Evolutionary conservation across 1,140 invertebrate species (phyloP).

Genomic region (Penaeus vannamei): DNA sequence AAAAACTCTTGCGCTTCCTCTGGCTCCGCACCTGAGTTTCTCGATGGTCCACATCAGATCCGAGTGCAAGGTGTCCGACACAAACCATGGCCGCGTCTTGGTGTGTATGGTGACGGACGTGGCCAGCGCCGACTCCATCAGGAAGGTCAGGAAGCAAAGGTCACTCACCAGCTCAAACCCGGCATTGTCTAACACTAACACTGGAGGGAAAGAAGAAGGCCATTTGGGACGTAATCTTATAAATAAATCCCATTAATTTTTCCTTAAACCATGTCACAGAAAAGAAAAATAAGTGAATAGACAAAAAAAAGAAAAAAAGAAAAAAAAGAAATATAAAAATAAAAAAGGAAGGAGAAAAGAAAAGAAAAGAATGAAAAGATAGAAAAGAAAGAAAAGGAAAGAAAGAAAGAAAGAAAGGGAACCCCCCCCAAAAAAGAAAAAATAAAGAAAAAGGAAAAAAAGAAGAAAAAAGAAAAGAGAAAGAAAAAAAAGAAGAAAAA

Average conservation of each 20-base stretch:
- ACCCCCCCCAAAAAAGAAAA: too few species aligned
- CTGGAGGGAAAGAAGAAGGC: constrained; percentile 71
- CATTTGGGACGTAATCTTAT: not conserved
- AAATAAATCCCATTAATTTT: too few species aligned
- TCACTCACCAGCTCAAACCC: constrained; percentile 95
- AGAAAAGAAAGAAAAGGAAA: not conserved
- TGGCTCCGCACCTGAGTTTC: constrained; percentile 68
- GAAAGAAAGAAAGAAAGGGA: too few species aligned
- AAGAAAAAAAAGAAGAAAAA: too few species aligned
- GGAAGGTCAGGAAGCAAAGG: constrained; percentile 87
- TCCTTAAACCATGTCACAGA: too few species aligned
- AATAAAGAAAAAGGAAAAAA: too few species aligned
- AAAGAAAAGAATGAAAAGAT: not conserved
- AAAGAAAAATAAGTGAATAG: not conserved
- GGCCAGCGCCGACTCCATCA: constrained; percentile 80
- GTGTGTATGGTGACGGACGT: constrained; percentile 85
- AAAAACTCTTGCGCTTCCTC: not conserved
- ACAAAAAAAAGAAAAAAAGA: not conserved
- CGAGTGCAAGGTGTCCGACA: constrained; percentile 87
- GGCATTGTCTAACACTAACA: constrained; percentile 93
- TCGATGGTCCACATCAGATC: constrained; percentile 85
- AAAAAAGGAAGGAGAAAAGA: too few species aligned
- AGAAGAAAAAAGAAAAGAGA: too few species aligned
- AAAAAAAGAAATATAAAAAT: not conserved
- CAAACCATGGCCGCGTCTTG: constrained; percentile 96